Percentiles rank a stretch among this genome's conserved stretches.
These are phyloP conservation scores for Scaptomyza flava DNA, from an alignment of 2,888 invertebrate genomes.

Conservation along the genomic window DNA sequence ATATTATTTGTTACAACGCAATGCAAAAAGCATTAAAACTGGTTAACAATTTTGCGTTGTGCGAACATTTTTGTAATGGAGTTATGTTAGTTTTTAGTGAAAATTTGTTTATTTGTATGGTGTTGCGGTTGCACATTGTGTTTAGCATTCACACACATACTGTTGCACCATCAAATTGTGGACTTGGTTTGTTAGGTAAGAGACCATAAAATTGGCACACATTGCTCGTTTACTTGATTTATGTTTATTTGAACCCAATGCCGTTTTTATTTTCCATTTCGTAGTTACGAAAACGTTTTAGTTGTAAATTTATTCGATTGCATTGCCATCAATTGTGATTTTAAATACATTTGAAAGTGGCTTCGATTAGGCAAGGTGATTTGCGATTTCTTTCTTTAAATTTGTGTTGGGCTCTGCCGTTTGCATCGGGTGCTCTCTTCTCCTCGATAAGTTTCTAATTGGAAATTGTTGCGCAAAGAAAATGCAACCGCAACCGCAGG, in stretches of 20 bases:
- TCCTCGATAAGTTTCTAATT: constrained; percentile 31
- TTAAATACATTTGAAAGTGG: too few species aligned
- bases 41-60: too few species aligned
- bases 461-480: constrained; percentile 46
- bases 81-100: too few species aligned
- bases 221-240: constrained; percentile 1
- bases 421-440: too few species aligned
- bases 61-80: too few species aligned
- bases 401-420: background rate
- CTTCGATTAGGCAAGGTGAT: background rate
- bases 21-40: too few species aligned
- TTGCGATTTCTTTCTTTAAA: background rate
- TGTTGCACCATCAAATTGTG: background rate
- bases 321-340: too few species aligned
- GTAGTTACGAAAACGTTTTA: too few species aligned
- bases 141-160: background rate
- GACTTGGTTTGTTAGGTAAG: constrained; percentile 7
- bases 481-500: constrained; percentile 17
- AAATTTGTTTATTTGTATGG: too few species aligned
- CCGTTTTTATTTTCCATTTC: too few species aligned
- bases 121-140: background rate
- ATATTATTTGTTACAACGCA: too few species aligned
- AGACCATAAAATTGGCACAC: constrained; percentile 24
- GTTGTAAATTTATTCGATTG: too few species aligned
- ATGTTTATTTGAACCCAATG: background rate